These are phyloP conservation scores for Propithecus perrieri DNA, from an alignment of 2,797 vertebrate species.

Conservation along the genomic window DNA sequence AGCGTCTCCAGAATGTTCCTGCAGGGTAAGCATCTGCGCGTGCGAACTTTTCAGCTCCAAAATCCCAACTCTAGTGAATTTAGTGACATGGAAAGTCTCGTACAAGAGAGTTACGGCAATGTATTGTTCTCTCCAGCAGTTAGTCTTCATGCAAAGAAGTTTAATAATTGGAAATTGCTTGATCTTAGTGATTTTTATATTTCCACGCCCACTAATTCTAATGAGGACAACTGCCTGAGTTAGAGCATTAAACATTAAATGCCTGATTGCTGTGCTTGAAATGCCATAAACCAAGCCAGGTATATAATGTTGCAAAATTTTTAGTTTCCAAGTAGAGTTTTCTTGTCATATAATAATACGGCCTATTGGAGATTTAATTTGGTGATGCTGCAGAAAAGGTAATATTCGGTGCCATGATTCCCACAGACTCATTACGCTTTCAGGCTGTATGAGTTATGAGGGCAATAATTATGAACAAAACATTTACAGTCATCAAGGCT, in stretches of 20 bases:
- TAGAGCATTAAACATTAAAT: background rate
- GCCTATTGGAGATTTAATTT: background rate
- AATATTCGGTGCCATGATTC: background rate
- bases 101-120: background rate
- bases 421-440: background rate
- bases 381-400: background rate
- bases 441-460: background rate
- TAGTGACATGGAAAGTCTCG: background rate
- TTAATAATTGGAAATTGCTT: background rate
- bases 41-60: background rate
- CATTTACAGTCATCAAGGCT: conserved; percentile 14
- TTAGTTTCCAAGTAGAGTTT: background rate
- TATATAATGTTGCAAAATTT: background rate
- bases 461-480: conserved; percentile 45
- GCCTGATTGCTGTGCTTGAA: background rate
- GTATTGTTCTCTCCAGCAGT: background rate
- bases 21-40: background rate
- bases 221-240: background rate
- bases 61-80: background rate
- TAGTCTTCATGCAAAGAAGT: background rate
- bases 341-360: background rate
- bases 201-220: background rate
- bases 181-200: background rate
- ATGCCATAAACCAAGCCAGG: background rate
- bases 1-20: background rate